Evolutionary conservation across 2,797 vertebrate species (phyloP).

Genomic region (Bucorvus abyssinicus): DNA sequence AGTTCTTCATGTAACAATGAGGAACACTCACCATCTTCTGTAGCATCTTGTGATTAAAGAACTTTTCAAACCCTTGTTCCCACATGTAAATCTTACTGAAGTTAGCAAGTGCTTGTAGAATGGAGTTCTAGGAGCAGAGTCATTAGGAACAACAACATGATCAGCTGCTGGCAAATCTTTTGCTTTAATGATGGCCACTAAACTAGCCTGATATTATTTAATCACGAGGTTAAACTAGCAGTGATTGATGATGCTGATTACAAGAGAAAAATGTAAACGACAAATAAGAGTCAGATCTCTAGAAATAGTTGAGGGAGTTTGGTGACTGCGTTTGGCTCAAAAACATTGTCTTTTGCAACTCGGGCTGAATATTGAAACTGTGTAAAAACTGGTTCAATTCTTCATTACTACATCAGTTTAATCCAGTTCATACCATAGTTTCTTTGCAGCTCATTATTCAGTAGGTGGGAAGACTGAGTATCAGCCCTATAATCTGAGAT

Average conservation of each 20-base stretch:
- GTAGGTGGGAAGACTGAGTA: not conserved
- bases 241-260: not conserved
- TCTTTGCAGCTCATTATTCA: not conserved
- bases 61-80: not conserved
- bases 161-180: conserved; percentile 11
- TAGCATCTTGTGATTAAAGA: not conserved
- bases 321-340: not conserved
- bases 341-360: not conserved
- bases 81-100: not conserved
- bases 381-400: not conserved
- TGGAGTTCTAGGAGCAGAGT: not conserved
- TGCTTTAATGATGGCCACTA: not conserved
- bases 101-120: not conserved
- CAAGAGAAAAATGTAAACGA: not conserved
- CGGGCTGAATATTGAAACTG: not conserved
- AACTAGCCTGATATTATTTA: conserved; percentile 22
- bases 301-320: not conserved
- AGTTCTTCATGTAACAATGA: not conserved
- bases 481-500: not conserved
- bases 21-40: not conserved
- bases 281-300: not conserved
- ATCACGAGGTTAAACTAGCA: not conserved
- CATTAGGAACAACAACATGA: not conserved
- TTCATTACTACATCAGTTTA: not conserved
- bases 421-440: not conserved